These are phyloP conservation scores for Diarsia mendica DNA, from an alignment of 2,888 invertebrate genomes.

Conservation along the genomic window DNA sequence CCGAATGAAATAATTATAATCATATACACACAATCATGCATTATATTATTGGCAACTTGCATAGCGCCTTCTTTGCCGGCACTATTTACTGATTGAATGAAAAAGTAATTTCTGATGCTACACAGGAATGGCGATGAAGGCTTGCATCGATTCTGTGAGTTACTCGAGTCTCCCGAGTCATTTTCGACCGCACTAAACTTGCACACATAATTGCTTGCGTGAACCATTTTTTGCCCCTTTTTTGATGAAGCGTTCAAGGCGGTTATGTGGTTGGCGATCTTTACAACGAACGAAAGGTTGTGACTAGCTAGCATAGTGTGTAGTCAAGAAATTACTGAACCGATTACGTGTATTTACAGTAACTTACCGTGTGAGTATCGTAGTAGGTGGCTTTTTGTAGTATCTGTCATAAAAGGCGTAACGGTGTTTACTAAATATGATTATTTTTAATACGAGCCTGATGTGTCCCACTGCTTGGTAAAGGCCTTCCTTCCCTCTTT, in stretches of 20 bases:
- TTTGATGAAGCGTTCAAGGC: slow-evolving; percentile 15
- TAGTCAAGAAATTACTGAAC: not conserved
- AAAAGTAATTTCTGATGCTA: slow-evolving; percentile 17
- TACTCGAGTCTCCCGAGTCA: slow-evolving; percentile 19
- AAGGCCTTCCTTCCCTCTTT: too few species aligned
- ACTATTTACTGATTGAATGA: slow-evolving; percentile 16
- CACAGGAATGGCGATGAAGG: slow-evolving; percentile 26
- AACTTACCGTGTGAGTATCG: too few species aligned
- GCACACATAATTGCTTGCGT: slow-evolving; percentile 45
- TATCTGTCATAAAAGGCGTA: not conserved
- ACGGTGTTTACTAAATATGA: not conserved
- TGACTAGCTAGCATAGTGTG: not conserved
- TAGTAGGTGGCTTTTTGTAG: not conserved
- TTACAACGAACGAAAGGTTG: not conserved
- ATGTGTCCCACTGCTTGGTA: too few species aligned
- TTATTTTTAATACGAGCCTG: too few species aligned
- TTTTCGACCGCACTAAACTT: slow-evolving; percentile 44
- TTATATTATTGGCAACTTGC: too few species aligned
- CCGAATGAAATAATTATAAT: too few species aligned
- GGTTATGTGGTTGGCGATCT: slow-evolving; percentile 4
- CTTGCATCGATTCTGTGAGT: slow-evolving; percentile 15
- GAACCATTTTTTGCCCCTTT: slow-evolving; percentile 10
- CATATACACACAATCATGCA: too few species aligned
- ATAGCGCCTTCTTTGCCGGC: too few species aligned
- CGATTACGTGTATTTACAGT: too few species aligned